These are phyloP conservation scores for Lytechinus pictus DNA, from an alignment of 35 echinoderm and acorn worm species.

Conservation along the genomic window DNA sequence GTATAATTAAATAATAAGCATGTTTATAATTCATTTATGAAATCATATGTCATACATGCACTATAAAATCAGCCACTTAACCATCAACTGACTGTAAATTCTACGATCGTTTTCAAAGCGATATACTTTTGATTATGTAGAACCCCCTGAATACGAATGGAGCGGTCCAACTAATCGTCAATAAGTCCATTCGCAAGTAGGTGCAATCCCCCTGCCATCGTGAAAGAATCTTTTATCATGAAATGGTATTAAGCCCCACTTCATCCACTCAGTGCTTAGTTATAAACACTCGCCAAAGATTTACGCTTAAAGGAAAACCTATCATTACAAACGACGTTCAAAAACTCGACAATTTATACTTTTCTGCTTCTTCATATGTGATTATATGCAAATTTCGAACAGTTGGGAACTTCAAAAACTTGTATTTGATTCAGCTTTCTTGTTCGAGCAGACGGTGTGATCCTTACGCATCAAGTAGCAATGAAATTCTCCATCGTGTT, in stretches of 20 bases:
- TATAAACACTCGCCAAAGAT: background rate
- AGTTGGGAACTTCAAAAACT: background rate
- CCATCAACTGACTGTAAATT: too few relatives aligned
- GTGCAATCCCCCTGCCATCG: background rate
- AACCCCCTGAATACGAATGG: background rate
- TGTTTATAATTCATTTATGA: too few relatives aligned
- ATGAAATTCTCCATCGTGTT: background rate
- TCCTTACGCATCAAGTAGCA: background rate
- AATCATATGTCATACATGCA: too few relatives aligned
- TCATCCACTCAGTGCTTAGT: background rate
- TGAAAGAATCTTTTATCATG: background rate
- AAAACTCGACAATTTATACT: background rate
- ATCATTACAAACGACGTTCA: background rate
- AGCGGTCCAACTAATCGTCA: background rate
- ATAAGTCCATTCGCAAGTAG: background rate
- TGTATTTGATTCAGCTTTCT: background rate
- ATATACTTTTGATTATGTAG: background rate
- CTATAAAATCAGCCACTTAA: too few relatives aligned
- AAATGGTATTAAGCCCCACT: background rate
- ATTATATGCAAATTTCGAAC: background rate
- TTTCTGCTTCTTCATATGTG: background rate
- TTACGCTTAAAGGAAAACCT: background rate
- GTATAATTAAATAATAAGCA: too few relatives aligned
- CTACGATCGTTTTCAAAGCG: too few relatives aligned
- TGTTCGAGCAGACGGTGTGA: background rate